Evolutionary conservation across 2,797 vertebrate genomes (phyloP).

Genomic region (Poeciliopsis paucimaculata): DNA sequence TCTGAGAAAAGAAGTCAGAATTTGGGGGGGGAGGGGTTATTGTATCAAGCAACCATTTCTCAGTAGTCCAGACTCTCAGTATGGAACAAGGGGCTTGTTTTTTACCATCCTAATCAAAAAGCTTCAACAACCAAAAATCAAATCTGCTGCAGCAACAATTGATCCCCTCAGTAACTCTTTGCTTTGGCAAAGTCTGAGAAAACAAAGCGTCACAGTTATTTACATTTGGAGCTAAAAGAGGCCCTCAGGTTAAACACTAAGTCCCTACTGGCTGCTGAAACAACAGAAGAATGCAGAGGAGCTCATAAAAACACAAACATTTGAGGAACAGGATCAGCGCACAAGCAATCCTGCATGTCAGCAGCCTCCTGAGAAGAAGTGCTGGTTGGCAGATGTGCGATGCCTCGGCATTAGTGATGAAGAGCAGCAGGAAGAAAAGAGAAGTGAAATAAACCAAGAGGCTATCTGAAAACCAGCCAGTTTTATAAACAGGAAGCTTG

Average conservation of each 20-base stretch:
- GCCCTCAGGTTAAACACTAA: constrained; percentile 58
- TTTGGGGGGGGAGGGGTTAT: too few species aligned
- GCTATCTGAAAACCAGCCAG: background rate
- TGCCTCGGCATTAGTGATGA: constrained; percentile 50
- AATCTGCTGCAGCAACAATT: background rate
- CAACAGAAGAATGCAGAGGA: constrained; percentile 66
- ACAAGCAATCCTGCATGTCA: constrained; percentile 48
- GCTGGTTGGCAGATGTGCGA: constrained; percentile 46
- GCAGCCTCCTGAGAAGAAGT: constrained; percentile 56
- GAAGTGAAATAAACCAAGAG: constrained; percentile 67
- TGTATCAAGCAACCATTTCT: too few species aligned
- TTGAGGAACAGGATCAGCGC: constrained; percentile 61
- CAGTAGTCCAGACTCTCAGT: too few species aligned
- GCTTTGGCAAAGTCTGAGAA: constrained; percentile 37
- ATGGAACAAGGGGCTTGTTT: too few species aligned
- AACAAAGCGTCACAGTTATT: constrained; percentile 52
- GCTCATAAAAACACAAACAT: constrained; percentile 72
- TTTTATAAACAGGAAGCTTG: constrained; percentile 19
- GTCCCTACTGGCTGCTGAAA: constrained; percentile 60
- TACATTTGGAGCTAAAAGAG: constrained; percentile 75
- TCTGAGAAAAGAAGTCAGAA: too few species aligned
- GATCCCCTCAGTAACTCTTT: background rate
- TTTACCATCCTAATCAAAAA: too few species aligned
- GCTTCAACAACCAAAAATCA: constrained; percentile 28
- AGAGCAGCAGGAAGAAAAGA: constrained; percentile 32